These are phyloP conservation scores for Crocodylus rhombifer DNA, from an alignment of 2,797 vertebrate species.

Conservation along the genomic window DNA sequence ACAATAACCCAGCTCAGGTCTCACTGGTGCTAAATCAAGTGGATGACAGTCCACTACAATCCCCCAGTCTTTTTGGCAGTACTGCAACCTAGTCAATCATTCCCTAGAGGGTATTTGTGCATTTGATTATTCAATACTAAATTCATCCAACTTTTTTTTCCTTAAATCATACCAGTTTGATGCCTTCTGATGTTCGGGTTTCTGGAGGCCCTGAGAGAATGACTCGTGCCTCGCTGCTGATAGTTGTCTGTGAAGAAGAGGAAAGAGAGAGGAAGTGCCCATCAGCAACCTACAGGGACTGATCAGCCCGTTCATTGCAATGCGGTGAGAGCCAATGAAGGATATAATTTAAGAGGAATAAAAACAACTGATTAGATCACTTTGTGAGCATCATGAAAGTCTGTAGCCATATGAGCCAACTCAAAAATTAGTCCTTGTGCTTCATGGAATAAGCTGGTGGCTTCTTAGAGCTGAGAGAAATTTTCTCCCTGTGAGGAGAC, in stretches of 20 bases:
- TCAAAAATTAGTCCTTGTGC: background rate
- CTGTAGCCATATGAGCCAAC: background rate
- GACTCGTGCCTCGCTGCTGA: background rate
- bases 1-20: too few relatives aligned
- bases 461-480: background rate
- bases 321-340: background rate
- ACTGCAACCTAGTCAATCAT: too few relatives aligned
- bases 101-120: too few relatives aligned
- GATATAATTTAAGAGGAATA: background rate
- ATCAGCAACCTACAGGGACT: background rate
- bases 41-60: too few relatives aligned
- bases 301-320: background rate
- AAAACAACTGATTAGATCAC: background rate
- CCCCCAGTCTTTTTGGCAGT: too few relatives aligned
- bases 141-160: background rate
- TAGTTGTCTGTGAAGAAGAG: conserved; percentile 12
- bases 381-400: background rate
- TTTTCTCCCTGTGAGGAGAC: background rate
- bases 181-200: conserved; percentile 9
- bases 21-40: too few relatives aligned
- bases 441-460: background rate
- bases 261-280: background rate
- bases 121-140: too few relatives aligned
- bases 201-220: conserved; percentile 4
- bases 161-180: background rate